Conservation (phyloP, 2,113 vertebrate species). For the Stegastes partitus region DNA sequence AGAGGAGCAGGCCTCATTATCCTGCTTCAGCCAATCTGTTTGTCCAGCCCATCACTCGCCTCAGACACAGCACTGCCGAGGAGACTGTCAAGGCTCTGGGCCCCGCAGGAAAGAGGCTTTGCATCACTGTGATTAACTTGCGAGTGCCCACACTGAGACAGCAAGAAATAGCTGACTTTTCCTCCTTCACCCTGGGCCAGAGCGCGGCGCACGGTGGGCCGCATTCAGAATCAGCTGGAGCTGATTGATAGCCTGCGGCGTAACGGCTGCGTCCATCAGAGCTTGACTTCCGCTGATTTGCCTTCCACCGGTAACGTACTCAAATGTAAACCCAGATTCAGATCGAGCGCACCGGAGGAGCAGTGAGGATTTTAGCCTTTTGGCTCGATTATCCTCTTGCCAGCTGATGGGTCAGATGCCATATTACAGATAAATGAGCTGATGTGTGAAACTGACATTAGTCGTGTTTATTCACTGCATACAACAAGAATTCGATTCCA, state of each 20-base stretch:
- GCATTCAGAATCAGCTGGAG: conserved; percentile 57
- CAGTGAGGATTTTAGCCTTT: neutral
- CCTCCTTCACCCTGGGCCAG: conserved; percentile 27
- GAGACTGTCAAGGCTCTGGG: conserved; percentile 14
- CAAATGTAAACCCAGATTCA: conserved; percentile 29
- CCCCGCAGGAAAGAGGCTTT: conserved; percentile 19
- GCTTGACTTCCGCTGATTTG: conserved; percentile 22
- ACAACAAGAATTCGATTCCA: conserved; percentile 3
- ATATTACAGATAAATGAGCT: neutral
- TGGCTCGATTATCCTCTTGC: neutral
- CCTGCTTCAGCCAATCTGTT: conserved; percentile 34
- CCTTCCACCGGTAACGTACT: conserved; percentile 18
- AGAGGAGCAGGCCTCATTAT: conserved; percentile 58
- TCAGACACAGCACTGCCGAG: conserved; percentile 14
- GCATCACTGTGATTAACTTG: conserved; percentile 66
- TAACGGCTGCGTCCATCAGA: conserved; percentile 44
- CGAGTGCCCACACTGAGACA: conserved; percentile 35
- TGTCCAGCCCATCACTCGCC: conserved; percentile 23
- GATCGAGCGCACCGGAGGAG: conserved; percentile 10
- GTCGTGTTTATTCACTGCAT: neutral
- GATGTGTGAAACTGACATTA: neutral
- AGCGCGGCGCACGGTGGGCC: conserved; percentile 12
- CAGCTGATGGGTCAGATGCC: neutral
- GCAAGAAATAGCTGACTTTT: conserved; percentile 48
- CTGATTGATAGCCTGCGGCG: conserved; percentile 65